Evolutionary conservation across 2,797 vertebrate genomes (phyloP).

Genomic region (Hippoglossus hippoglossus): DNA sequence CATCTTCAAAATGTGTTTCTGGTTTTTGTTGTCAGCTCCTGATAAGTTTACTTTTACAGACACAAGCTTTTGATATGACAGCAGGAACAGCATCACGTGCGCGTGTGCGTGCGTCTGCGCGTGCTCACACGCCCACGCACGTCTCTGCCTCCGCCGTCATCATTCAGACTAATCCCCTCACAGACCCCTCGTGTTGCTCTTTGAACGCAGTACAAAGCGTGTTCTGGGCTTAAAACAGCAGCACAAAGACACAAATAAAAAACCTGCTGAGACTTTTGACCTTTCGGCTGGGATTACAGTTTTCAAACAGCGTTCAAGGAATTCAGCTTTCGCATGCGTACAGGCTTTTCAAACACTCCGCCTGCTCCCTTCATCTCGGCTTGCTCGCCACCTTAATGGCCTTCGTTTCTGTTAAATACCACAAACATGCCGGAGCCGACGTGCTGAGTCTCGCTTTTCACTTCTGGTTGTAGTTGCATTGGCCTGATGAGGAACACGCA

Average conservation of each 20-base stretch:
- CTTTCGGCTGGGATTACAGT: slow-evolving; percentile 83
- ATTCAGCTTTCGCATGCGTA: slow-evolving; percentile 72
- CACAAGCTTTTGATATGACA: slow-evolving; percentile 43
- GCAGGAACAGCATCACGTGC: slow-evolving; percentile 9
- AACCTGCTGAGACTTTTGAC: slow-evolving; percentile 84
- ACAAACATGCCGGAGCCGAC: slow-evolving; percentile 53
- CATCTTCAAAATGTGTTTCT: slow-evolving; percentile 2
- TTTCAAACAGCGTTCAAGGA: slow-evolving; percentile 83
- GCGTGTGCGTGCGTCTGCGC: slow-evolving; percentile 7
- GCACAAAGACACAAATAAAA: slow-evolving; percentile 84
- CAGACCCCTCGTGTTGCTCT: slow-evolving; percentile 84
- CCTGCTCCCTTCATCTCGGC: slow-evolving; percentile 71
- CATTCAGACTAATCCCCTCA: slow-evolving; percentile 86
- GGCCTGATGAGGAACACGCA: not conserved
- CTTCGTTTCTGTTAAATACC: slow-evolving; percentile 72
- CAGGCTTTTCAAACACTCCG: slow-evolving; percentile 70
- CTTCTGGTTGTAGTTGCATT: not conserved
- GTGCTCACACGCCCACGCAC: slow-evolving; percentile 55
- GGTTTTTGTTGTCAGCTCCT: not conserved
- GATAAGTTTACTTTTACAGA: slow-evolving; percentile 56
- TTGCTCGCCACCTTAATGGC: slow-evolving; percentile 64
- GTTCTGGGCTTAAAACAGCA: slow-evolving; percentile 83
- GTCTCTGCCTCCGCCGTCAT: slow-evolving; percentile 67
- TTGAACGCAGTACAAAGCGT: slow-evolving; percentile 86
- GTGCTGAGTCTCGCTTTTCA: slow-evolving; percentile 6